A percentile compares a stretch with the other conserved stretches of the same genome.
Conservation (phyloP, 2,113 vertebrate genomes). For the Larimichthys polyactis region DNA sequence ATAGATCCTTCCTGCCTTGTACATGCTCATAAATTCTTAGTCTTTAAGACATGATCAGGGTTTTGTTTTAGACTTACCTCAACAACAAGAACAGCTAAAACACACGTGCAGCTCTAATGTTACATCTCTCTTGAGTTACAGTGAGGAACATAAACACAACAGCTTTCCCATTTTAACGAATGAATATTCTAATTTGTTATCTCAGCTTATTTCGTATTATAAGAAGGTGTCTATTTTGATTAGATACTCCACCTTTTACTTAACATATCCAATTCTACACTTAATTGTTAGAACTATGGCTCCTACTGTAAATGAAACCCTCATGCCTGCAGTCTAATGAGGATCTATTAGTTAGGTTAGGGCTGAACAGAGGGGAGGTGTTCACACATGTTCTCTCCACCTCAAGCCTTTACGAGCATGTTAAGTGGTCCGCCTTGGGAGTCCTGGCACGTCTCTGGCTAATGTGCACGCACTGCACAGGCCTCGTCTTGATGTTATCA, state of each 20-base stretch:
- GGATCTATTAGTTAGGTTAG: neutral
- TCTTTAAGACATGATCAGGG: too few relatives aligned
- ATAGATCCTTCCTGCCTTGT: too few relatives aligned
- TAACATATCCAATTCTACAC: neutral
- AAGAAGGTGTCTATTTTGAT: neutral
- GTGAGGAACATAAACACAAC: neutral
- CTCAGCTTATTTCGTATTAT: neutral
- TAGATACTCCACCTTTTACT: neutral
- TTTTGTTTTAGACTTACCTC: too few relatives aligned
- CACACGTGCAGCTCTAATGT: neutral
- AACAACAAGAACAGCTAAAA: neutral
- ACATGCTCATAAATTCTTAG: neutral
- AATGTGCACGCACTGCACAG: conserved; percentile 13
- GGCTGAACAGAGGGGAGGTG: neutral
- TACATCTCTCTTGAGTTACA: neutral
- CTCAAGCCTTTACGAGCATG: neutral
- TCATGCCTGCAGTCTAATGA: neutral
- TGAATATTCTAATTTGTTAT: neutral
- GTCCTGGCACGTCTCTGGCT: conserved; percentile 39
- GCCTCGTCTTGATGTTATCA: conserved; percentile 46
- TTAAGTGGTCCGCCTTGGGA: conserved; percentile 23
- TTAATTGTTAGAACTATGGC: neutral
- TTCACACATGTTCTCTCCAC: conserved; percentile 10
- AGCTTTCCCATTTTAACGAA: neutral
- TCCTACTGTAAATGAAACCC: neutral